A percentile compares a stretch with the other conserved stretches of the same genome.
These are phyloP conservation scores for Orthonevra nobilis DNA, from an alignment of 2,888 invertebrate genomes.

Conservation along the genomic window DNA sequence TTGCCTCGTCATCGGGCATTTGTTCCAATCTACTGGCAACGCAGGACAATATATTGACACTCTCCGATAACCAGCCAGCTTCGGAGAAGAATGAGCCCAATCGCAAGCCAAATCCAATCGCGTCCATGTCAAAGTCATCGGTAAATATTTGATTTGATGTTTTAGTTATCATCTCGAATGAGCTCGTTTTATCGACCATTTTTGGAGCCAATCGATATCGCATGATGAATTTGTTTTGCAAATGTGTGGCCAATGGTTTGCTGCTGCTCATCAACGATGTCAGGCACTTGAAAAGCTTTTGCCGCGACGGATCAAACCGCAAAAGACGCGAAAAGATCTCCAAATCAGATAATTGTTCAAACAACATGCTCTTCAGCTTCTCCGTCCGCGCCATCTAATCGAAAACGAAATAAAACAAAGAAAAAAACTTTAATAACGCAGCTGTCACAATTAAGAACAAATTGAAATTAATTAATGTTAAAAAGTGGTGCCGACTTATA, in stretches of 20 bases:
- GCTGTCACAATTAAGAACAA: slow-evolving; percentile 44
- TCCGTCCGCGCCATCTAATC: slow-evolving; percentile 77
- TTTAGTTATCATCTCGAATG: slow-evolving; percentile 59
- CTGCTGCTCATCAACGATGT: slow-evolving; percentile 76
- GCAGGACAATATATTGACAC: slow-evolving; percentile 86
- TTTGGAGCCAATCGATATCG: slow-evolving; percentile 71
- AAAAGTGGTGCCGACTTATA: not conserved
- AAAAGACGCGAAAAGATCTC: slow-evolving; percentile 77
- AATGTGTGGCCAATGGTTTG: slow-evolving; percentile 75
- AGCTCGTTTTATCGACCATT: slow-evolving; percentile 43
- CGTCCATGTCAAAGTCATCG: slow-evolving; percentile 72
- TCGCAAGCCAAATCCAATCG: slow-evolving; percentile 77
- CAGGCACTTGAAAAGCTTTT: slow-evolving; percentile 77
- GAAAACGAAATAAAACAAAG: slow-evolving; percentile 36
- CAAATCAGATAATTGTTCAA: slow-evolving; percentile 77
- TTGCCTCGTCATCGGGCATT: slow-evolving; percentile 82
- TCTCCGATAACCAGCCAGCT: slow-evolving; percentile 92
- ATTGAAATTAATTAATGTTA: slow-evolving; percentile 43
- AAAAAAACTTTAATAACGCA: slow-evolving; percentile 2
- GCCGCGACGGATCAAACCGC: slow-evolving; percentile 76
- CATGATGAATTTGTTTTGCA: slow-evolving; percentile 74
- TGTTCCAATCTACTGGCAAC: slow-evolving; percentile 85
- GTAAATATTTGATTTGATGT: slow-evolving; percentile 54
- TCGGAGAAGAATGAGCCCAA: slow-evolving; percentile 91
- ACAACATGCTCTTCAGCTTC: slow-evolving; percentile 76